Percentiles rank a stretch among this genome's conserved stretches.
These are phyloP conservation scores for Anthonomus grandis DNA, from an alignment of 1,140 invertebrate genomes.

Conservation along the genomic window DNA sequence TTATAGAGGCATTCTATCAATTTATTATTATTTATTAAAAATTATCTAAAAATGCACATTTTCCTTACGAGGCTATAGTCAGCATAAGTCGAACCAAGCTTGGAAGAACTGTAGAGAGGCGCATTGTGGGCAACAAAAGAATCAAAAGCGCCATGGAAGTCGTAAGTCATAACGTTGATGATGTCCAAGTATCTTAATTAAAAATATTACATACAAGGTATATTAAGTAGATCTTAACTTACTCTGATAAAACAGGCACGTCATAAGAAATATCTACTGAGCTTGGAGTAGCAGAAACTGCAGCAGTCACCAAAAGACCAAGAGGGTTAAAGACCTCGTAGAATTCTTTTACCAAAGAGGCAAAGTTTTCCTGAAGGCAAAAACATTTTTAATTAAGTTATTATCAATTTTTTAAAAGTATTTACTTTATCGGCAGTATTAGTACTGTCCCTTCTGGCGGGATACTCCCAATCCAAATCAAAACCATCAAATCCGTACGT, in stretches of 20 bases:
- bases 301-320: slow-evolving; percentile 34
- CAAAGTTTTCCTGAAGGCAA: slow-evolving; percentile 36
- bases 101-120: slow-evolving; percentile 51
- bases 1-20: slow-evolving; percentile 42
- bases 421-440: slow-evolving; percentile 47
- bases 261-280: slow-evolving; percentile 76
- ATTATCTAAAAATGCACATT: neutral
- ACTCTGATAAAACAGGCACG: slow-evolving; percentile 87
- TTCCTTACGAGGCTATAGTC: slow-evolving; percentile 20
- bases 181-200: slow-evolving; percentile 55
- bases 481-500: slow-evolving; percentile 75
- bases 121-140: slow-evolving; percentile 55
- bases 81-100: slow-evolving; percentile 14
- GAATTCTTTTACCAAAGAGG: slow-evolving; percentile 34
- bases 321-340: slow-evolving; percentile 31
- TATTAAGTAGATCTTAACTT: slow-evolving; percentile 26
- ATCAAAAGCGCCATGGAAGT: slow-evolving; percentile 65
- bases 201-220: neutral
- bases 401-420: neutral
- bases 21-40: neutral
- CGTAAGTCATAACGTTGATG: slow-evolving; percentile 67
- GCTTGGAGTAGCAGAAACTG: slow-evolving; percentile 31
- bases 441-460: slow-evolving; percentile 61
- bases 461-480: slow-evolving; percentile 82
- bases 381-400: neutral